Percentiles rank a stretch among this genome's conserved stretches.
These are phyloP conservation scores for Ptilonorhynchus violaceus DNA, from an alignment of 2,113 vertebrate genomes.

Conservation along the genomic window DNA sequence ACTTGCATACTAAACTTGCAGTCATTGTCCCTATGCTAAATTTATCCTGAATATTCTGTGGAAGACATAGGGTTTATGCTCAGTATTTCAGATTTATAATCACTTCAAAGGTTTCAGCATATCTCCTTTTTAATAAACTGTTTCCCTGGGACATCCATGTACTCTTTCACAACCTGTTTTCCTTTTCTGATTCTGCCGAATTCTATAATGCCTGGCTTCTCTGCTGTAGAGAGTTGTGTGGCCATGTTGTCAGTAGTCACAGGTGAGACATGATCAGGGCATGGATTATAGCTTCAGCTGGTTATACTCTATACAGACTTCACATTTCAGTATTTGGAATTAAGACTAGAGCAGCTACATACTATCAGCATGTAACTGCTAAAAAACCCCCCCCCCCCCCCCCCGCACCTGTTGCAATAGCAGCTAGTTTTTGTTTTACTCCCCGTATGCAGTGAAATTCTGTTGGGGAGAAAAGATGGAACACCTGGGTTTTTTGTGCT, in stretches of 20 bases:
- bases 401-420: neutral
- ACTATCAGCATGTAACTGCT: neutral
- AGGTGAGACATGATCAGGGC: neutral
- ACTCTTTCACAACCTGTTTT: neutral
- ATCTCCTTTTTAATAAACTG: neutral
- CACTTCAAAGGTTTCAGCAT: neutral
- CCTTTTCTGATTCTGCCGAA: neutral
- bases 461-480: neutral
- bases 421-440: neutral
- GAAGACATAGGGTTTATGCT: neutral
- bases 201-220: neutral
- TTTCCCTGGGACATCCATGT: neutral
- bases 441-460: neutral
- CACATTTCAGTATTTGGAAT: neutral
- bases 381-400: no score
- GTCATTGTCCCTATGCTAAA: neutral
- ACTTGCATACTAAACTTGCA: neutral
- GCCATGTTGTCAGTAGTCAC: neutral
- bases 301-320: neutral
- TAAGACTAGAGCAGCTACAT: neutral
- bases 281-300: neutral
- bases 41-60: neutral
- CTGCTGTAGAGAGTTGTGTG: neutral
- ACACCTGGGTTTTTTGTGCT: neutral
- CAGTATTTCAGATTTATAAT: neutral